Conservation (phyloP, 2,888 invertebrate genomes). For the Lycophotia porphyrea region DNA sequence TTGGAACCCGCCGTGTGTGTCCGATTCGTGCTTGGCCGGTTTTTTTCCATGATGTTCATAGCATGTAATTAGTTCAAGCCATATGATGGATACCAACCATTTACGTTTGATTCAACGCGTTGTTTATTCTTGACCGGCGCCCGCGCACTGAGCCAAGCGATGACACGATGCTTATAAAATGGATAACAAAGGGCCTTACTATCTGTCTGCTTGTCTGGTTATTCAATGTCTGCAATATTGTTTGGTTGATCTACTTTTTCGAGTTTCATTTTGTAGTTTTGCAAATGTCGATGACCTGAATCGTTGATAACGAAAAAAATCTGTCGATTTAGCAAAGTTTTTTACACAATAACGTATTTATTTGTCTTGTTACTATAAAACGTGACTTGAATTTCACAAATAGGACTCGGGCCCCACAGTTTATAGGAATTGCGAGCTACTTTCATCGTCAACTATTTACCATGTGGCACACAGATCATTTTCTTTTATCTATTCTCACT, state of each 20-base stretch:
- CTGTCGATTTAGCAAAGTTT: background rate
- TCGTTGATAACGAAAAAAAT: background rate
- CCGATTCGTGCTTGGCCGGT: background rate
- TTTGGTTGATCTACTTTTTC: slow-evolving; percentile 25
- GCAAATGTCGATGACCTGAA: slow-evolving; percentile 1
- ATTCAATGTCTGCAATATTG: slow-evolving; percentile 17
- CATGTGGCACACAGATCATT: background rate
- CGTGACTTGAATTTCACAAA: background rate
- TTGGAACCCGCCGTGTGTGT: background rate
- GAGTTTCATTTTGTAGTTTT: background rate
- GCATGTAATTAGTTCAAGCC: slow-evolving; percentile 41
- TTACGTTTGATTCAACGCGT: slow-evolving; percentile 45
- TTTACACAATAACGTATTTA: background rate
- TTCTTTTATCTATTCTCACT: background rate
- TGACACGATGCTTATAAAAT: slow-evolving; percentile 52
- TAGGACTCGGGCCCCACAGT: background rate
- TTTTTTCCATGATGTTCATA: slow-evolving; percentile 36
- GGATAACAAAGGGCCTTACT: slow-evolving; percentile 43
- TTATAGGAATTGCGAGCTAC: background rate
- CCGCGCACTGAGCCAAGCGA: slow-evolving; percentile 44
- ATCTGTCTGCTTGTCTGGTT: slow-evolving; percentile 27
- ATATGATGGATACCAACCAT: slow-evolving; percentile 58
- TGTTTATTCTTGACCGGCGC: slow-evolving; percentile 56
- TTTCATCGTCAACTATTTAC: background rate
- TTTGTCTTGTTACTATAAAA: background rate